Percentiles rank a stretch among this genome's conserved stretches.
phyloP scores from a whole-genome alignment of 2,888 invertebrate species.

The Bursaphelenchus okinawaensis region DNA sequence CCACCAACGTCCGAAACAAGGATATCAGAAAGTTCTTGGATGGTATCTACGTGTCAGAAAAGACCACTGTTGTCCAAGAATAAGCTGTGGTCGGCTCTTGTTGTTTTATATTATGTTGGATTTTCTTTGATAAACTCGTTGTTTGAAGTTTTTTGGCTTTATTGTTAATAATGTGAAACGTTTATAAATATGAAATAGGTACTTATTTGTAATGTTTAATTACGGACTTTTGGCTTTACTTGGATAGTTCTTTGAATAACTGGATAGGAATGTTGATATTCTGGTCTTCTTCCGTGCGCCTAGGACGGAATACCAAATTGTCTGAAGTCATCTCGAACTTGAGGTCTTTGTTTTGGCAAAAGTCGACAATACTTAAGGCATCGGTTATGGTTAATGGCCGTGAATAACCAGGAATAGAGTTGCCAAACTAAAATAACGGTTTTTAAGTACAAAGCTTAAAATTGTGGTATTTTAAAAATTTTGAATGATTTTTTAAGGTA shows the following conservation, averaged over 20 bases:
- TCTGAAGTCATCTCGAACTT: background rate
- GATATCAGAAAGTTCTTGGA: conserved; percentile 99
- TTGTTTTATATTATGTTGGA: conserved; percentile 15
- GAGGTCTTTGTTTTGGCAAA: background rate
- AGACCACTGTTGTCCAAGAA: conserved; percentile 65
- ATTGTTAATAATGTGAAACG: too few relatives aligned
- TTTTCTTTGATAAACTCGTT: conserved; percentile 14
- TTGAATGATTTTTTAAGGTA: too few relatives aligned
- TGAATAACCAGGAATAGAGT: too few relatives aligned
- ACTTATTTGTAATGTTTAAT: background rate
- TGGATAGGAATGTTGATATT: background rate
- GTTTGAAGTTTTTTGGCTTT: background rate
- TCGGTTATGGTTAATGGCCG: background rate
- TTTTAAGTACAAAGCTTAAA: too few relatives aligned
- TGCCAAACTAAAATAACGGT: too few relatives aligned
- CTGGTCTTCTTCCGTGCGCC: background rate
- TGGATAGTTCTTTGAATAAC: background rate
- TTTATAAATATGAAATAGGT: too few relatives aligned
- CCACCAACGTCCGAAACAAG: conserved; percentile 96
- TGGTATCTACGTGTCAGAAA: conserved; percentile 97
- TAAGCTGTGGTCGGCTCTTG: conserved; percentile 14
- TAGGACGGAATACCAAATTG: background rate
- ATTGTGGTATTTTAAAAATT: too few relatives aligned
- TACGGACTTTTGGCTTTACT: background rate
- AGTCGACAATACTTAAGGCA: background rate